These are phyloP conservation scores for Drosophila dives DNA, from an alignment of 2,888 invertebrate genomes.

Conservation along the genomic window DNA sequence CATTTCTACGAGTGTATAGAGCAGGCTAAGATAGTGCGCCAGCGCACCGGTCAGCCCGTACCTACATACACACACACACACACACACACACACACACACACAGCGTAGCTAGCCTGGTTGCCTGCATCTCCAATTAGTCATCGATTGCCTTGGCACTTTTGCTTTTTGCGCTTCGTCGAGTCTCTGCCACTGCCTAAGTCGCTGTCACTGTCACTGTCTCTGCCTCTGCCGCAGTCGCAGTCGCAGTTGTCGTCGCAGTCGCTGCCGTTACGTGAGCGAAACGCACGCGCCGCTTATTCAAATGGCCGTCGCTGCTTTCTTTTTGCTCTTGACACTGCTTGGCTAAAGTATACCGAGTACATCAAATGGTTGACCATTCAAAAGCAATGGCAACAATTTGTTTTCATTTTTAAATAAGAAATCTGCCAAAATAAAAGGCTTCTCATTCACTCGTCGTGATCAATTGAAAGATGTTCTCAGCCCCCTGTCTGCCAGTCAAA, in stretches of 20 bases:
- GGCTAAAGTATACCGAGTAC: conserved; percentile 9
- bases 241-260: conserved; percentile 4
- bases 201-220: background rate
- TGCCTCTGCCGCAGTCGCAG: conserved; percentile 20
- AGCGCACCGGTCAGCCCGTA: conserved; percentile 41
- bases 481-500: background rate
- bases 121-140: conserved; percentile 58
- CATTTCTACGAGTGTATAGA: conserved; percentile 4
- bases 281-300: conserved; percentile 69
- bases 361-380: background rate
- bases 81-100: background rate
- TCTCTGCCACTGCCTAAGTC: conserved; percentile 21
- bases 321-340: conserved; percentile 41
- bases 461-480: background rate
- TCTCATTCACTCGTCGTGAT: background rate
- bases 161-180: conserved; percentile 45
- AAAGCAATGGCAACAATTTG: background rate
- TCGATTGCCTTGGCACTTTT: conserved; percentile 61
- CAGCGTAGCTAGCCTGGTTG: conserved; percentile 11
- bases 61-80: background rate
- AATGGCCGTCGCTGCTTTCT: conserved; percentile 64
- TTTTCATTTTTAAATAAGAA: background rate
- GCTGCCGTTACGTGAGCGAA: conserved; percentile 66
- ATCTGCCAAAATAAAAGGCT: background rate
- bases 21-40: conserved; percentile 24